Base-by-base conservation (phyloP, 2,113 vertebrate genomes). In the Fulmarus glacialis region DNA sequence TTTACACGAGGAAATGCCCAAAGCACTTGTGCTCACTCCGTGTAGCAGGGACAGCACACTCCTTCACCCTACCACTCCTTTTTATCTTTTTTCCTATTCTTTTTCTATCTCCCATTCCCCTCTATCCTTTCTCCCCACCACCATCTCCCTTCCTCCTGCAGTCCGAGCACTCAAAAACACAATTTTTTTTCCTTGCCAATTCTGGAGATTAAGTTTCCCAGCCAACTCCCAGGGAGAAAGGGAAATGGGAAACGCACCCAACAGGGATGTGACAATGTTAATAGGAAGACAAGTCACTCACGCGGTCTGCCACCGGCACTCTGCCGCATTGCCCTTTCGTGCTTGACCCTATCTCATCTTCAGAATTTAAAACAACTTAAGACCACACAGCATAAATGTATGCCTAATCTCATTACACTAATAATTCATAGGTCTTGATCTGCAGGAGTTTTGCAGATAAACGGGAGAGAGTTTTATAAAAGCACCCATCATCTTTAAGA, bases 281-380 rank as follows among this genome's bases (percentile, higher is more conserved):
- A 83, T 45, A 50, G 60, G 89, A 80, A 94, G 82, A 72, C 30
- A 6, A 96, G 85, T 52, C 72, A 53, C 78, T 82, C 84, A 64
- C 34, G 0, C 3, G 1, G 52, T 15, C 82, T 72, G 64, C n/a
- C 9, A 8, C 87, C 43, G 4, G 52, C 5, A 0, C 90, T n/a
- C 71, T 20, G 67, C 73, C 11, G 2, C 23, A 0, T 10, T 36
- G 82, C 82, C 87, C 88, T 64, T 40, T 21, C 34, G 3, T 38
- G 70, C 53, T 36, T 66, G 74, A 82, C 64, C 89, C 85, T 2
- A 16, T 21, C 82, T 94, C 83, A 74, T 52, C 94, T 68, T 29
- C 7, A 1, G 89, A 71, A 90, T 89, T 85, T 86, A 70, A 93
- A 85, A 12, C 66, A 74, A 91, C 56, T 70, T 42, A 42, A 79